Evolutionary conservation across 1,140 invertebrate genomes (phyloP).

Genomic region (Brachionus asplanchnoidis): DNA sequence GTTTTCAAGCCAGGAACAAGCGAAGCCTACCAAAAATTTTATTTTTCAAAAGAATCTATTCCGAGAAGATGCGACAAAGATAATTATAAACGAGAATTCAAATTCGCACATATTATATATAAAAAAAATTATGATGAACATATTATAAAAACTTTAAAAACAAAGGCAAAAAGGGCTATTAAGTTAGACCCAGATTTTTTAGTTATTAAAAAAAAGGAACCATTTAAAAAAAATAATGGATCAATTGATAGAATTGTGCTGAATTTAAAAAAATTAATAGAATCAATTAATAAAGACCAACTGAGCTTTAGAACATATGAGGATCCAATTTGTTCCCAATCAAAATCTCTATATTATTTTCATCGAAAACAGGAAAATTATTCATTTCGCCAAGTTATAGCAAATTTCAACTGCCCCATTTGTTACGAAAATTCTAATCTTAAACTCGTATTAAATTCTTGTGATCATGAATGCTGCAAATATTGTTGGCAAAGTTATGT

Average conservation of each 20-base stretch:
- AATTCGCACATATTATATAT: background rate
- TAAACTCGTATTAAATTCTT: background rate
- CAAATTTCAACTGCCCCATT: background rate
- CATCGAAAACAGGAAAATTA: background rate
- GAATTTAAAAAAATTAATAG: background rate
- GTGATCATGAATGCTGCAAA: background rate
- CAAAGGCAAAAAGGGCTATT: background rate
- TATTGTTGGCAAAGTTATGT: background rate
- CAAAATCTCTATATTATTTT: background rate
- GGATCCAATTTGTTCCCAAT: background rate
- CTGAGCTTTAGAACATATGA: background rate
- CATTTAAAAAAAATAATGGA: background rate
- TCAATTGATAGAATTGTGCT: background rate
- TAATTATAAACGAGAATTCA: background rate
- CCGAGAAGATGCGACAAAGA: background rate
- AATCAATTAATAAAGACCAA: background rate
- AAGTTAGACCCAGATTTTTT: background rate
- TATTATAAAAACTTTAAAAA: background rate
- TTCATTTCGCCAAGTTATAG: background rate
- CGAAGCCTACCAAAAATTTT: background rate
- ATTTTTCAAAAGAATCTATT: background rate
- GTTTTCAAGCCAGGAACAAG: background rate
- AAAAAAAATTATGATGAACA: background rate
- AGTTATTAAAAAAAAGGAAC: background rate
- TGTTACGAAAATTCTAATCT: background rate